phyloP scores from a whole-genome alignment of 2,888 invertebrate species.

The Synanthedon myopaeformis region DNA sequence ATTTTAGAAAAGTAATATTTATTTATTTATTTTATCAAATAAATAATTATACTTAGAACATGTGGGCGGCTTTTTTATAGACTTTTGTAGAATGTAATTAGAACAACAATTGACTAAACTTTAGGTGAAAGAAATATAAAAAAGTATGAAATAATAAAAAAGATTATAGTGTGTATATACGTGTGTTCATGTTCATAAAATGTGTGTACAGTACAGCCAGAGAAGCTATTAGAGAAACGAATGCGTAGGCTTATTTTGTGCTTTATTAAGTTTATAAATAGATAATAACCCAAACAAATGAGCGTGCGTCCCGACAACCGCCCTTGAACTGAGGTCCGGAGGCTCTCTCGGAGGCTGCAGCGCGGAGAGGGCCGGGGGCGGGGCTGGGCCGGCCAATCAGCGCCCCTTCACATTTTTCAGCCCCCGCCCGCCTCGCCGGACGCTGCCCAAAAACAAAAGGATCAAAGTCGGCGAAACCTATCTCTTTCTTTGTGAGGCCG shows the following conservation, averaged over 20 bases:
- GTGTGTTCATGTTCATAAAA: no score
- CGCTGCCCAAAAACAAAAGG: conserved; percentile 72
- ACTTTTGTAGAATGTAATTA: no score
- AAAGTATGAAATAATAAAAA: no score
- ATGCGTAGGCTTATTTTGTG: conserved; percentile 4
- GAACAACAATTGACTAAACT: no score
- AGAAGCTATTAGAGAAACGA: no score
- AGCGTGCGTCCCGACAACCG: conserved; percentile 50
- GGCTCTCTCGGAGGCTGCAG: conserved; percentile 24
- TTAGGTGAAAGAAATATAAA: no score
- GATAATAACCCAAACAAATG: conserved; percentile 47
- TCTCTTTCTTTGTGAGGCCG: conserved; percentile 70
- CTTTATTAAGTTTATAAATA: conserved; percentile 7
- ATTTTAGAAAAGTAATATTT: no score
- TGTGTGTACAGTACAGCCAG: background rate
- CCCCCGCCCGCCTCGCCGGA: conserved; percentile 68
- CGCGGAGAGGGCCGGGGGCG: conserved; percentile 37
- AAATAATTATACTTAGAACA: no score
- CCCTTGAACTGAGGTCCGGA: conserved; percentile 54
- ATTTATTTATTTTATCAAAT: no score
- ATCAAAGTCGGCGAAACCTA: conserved; percentile 71
- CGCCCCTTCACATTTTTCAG: conserved; percentile 67
- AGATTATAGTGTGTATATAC: no score
- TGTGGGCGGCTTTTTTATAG: no score
- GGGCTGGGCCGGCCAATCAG: conserved; percentile 60